Conservation (phyloP, 2,113 vertebrate species). For the Bufo gargarizans region DNA sequence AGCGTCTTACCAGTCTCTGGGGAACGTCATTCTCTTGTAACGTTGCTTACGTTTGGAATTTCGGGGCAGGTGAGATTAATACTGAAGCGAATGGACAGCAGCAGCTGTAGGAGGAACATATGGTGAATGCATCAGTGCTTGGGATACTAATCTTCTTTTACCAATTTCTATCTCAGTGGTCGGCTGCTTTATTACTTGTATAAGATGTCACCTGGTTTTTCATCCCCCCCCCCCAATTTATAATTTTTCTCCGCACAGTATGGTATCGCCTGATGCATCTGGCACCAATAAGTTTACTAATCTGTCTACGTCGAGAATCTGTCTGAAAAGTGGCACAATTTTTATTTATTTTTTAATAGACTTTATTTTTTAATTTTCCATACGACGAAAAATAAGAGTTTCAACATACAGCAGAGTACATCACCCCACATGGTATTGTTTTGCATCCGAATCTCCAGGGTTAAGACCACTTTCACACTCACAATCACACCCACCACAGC, state of each 20-base stretch:
- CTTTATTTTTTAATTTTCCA: too few relatives aligned
- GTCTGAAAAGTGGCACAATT: too few relatives aligned
- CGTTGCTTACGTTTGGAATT: neutral
- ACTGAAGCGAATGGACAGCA: neutral
- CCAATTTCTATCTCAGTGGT: neutral
- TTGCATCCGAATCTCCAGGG: too few relatives aligned
- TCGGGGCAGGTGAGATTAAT: neutral
- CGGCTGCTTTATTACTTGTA: neutral
- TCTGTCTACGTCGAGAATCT: too few relatives aligned
- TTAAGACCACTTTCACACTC: too few relatives aligned
- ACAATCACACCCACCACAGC: too few relatives aligned
- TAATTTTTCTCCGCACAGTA: neutral
- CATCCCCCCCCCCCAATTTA: neutral
- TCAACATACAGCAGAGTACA: too few relatives aligned
- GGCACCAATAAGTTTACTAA: neutral
- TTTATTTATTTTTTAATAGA: too few relatives aligned
- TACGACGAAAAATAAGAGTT: too few relatives aligned
- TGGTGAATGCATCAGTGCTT: neutral
- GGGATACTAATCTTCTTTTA: neutral
- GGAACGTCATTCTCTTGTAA: neutral
- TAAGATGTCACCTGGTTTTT: neutral
- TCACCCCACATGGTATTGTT: too few relatives aligned
- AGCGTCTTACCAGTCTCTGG: neutral
- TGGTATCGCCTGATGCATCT: neutral
- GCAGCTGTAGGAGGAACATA: neutral